A percentile compares a stretch with the other conserved stretches of the same genome.
These are phyloP conservation scores for Digitonthophagus gazella DNA, from an alignment of 2,888 invertebrate species.

Conservation along the genomic window DNA sequence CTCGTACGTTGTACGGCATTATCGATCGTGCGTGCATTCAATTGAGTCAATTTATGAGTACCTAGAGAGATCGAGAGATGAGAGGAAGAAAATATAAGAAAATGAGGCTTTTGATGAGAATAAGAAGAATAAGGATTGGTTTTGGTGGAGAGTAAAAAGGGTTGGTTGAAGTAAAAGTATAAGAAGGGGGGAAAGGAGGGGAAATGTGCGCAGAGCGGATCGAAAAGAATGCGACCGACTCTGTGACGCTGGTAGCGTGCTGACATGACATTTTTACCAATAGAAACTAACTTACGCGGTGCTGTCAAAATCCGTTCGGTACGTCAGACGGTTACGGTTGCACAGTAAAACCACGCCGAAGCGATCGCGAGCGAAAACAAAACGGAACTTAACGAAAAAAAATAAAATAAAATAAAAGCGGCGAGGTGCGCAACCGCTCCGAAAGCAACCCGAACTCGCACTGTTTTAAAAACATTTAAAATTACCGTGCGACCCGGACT, in stretches of 20 bases:
- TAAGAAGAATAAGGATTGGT: too few relatives aligned
- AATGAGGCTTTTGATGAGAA: too few relatives aligned
- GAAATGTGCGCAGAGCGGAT: neutral
- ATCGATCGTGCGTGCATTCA: too few relatives aligned
- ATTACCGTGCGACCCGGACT: slow-evolving; percentile 21
- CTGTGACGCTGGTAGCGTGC: slow-evolving; percentile 28
- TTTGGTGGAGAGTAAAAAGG: too few relatives aligned
- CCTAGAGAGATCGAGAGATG: too few relatives aligned
- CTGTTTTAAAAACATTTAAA: slow-evolving; percentile 29
- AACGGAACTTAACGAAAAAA: slow-evolving; percentile 42
- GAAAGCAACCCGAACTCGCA: slow-evolving; percentile 35
- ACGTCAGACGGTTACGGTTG: slow-evolving; percentile 9
- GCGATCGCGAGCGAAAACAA: too few relatives aligned
- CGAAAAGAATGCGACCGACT: neutral
- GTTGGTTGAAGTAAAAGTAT: neutral
- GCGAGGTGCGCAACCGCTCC: slow-evolving; percentile 37
- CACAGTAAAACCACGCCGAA: slow-evolving; percentile 26
- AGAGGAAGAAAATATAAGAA: too few relatives aligned
- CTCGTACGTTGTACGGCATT: too few relatives aligned
- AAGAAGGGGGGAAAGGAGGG: neutral
- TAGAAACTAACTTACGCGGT: slow-evolving; percentile 25
- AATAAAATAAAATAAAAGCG: slow-evolving; percentile 43
- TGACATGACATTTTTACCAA: slow-evolving; percentile 31
- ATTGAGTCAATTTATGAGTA: too few relatives aligned
- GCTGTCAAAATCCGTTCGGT: neutral